Base-by-base conservation (phyloP, 2,888 invertebrate genomes). In the Sepioteuthis lessoniana region DNA sequence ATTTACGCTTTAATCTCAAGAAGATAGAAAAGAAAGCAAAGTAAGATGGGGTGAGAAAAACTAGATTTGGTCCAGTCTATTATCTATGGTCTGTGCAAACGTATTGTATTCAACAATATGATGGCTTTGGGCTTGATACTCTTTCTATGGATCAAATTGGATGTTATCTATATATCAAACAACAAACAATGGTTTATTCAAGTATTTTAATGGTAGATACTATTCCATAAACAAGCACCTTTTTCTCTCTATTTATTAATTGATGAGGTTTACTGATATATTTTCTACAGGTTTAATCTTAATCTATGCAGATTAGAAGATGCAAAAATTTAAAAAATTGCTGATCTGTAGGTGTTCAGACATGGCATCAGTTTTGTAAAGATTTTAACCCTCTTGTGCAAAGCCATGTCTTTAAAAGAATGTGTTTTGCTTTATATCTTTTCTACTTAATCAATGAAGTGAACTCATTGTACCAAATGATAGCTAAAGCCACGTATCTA, bases 51-150 rank as follows among this genome's bases (percentile, higher is more conserved):
- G n/a, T 76, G 76, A n/a, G 16, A n/a, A 76, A 76, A 76, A 76
- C 76, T 35, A n/a, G n/a, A n/a, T 76, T 76, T 76, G n/a, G n/a
- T 76, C 76, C n/a, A 76, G 76, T 76, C 76, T n/a, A 76, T 76
- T 76, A 76, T 76, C 25, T 76, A 35, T n/a, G n/a, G n/a, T 76
- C 76, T n/a, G n/a, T 76, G n/a, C 13, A 76, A 16, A n/a, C 35
- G n/a, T 16, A 76, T 76, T 76, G 76, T 76, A 76, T 35, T n/a
- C 76, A 76, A n/a, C 76, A 76, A n/a, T 76, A n/a, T n/a, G 76
- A 76, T 76, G 76, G 76, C n/a, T 76, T 35, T n/a, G n/a, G 76
- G 76, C n/a, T 76, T 76, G 76, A 76, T 76, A 76, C 76, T 19
- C 16, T n/a, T 31, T 76, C 76, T 16, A n/a, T 76, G 76, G 76